phyloP scores from a whole-genome alignment of 2,888 invertebrate genomes.

The Drosophila peninsularis region DNA sequence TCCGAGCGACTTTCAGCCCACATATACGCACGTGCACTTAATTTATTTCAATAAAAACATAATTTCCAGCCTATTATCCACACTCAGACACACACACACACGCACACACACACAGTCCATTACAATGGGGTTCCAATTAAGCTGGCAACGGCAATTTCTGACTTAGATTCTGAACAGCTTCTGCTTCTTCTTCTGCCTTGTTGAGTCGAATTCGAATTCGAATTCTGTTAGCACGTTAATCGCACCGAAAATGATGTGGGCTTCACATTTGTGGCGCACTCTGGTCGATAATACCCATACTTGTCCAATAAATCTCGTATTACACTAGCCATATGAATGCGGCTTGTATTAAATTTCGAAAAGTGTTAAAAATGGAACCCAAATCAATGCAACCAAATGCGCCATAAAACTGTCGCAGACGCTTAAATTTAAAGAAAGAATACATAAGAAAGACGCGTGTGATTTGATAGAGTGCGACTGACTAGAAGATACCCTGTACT shows the following conservation, averaged over 20 bases:
- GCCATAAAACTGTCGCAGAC: slow-evolving; percentile 73
- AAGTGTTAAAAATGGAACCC: slow-evolving; percentile 60
- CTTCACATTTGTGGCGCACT: slow-evolving; percentile 30
- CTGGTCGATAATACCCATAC: slow-evolving; percentile 61
- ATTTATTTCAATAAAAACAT: slow-evolving; percentile 81
- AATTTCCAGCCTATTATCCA: slow-evolving; percentile 74
- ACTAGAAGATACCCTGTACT: neutral
- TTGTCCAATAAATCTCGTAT: slow-evolving; percentile 72
- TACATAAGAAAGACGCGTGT: neutral
- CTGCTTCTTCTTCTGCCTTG: neutral
- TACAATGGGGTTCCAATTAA: slow-evolving; percentile 71
- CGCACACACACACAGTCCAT: slow-evolving; percentile 1
- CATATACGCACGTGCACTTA: slow-evolving; percentile 78
- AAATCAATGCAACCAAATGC: slow-evolving; percentile 70
- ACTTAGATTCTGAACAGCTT: slow-evolving; percentile 25
- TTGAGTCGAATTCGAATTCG: slow-evolving; percentile 22
- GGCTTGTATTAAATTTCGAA: slow-evolving; percentile 73
- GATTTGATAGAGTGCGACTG: neutral
- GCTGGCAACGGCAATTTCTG: slow-evolving; percentile 43
- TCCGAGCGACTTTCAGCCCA: slow-evolving; percentile 50
- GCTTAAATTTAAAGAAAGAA: slow-evolving; percentile 9
- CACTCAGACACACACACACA: slow-evolving; percentile 40
- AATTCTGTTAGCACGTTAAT: slow-evolving; percentile 60
- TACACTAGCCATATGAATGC: slow-evolving; percentile 71
- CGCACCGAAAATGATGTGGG: slow-evolving; percentile 73